A percentile compares a stretch with the other conserved stretches of the same genome.
phyloP scores from a whole-genome alignment of 2,797 vertebrate genomes.

The Macroramphosus scolopax region DNA sequence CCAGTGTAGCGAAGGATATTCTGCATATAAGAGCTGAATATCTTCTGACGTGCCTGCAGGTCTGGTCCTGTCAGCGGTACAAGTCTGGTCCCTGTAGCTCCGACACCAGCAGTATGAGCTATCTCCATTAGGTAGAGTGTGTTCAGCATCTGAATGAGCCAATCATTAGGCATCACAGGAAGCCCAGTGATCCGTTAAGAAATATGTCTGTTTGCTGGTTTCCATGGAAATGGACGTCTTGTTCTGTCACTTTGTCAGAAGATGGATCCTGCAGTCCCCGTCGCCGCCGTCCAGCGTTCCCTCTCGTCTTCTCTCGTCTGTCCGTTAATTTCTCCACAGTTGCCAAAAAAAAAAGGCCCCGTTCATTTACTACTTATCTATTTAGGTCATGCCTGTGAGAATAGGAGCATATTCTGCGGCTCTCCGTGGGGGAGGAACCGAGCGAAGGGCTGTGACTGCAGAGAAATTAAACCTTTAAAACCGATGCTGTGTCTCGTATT shows the following conservation, averaged over 20 bases:
- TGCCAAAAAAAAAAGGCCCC: slow-evolving; percentile 40
- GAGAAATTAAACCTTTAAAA: slow-evolving; percentile 72
- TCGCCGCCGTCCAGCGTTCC: slow-evolving; percentile 19
- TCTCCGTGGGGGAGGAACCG: slow-evolving; percentile 48
- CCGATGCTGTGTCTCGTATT: slow-evolving; percentile 66
- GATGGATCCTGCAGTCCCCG: slow-evolving; percentile 38
- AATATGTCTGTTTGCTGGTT: slow-evolving; percentile 64
- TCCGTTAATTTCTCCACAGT: slow-evolving; percentile 39
- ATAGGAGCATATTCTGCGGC: slow-evolving; percentile 49
- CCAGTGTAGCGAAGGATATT: no score
- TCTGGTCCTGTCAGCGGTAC: slow-evolving; percentile 11
- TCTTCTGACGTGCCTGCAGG: no score
- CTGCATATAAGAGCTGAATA: no score
- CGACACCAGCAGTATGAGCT: slow-evolving; percentile 33
- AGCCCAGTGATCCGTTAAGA: slow-evolving; percentile 49
- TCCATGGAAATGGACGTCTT: slow-evolving; percentile 63
- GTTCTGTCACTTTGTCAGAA: slow-evolving; percentile 50
- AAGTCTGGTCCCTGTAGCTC: slow-evolving; percentile 20
- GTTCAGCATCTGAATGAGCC: slow-evolving; percentile 54
- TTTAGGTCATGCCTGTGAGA: slow-evolving; percentile 67
- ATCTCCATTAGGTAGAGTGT: slow-evolving; percentile 35
- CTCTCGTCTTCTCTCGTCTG: slow-evolving; percentile 21
- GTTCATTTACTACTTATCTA: slow-evolving; percentile 68
- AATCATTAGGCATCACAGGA: slow-evolving; percentile 54
- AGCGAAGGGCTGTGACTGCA: slow-evolving; percentile 48